A percentile compares a stretch with the other conserved stretches of the same genome.
These are phyloP conservation scores for Trichechus manatus DNA, from an alignment of 2,113 vertebrate species.

Conservation along the genomic window DNA sequence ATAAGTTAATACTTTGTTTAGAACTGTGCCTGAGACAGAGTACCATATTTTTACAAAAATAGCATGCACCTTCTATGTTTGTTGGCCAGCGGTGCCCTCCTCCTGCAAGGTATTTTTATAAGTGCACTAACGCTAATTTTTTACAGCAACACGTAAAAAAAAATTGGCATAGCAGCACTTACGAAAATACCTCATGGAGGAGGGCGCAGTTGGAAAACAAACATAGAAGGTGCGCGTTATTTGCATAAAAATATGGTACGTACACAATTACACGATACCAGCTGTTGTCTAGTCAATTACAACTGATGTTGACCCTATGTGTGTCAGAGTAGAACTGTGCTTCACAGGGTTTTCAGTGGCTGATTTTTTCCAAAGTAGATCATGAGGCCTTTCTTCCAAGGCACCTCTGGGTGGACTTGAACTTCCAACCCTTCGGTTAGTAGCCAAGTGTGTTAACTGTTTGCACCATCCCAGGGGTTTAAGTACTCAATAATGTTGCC, in stretches of 20 bases:
- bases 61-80: too few relatives aligned
- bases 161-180: too few relatives aligned
- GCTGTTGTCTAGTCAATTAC: not conserved
- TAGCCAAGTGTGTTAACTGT: not conserved
- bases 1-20: not conserved
- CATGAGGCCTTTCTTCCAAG: not conserved
- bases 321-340: not conserved
- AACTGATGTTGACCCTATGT: not conserved
- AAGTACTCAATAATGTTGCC: too few relatives aligned
- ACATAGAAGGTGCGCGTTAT: too few relatives aligned
- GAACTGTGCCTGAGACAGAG: not conserved
- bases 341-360: not conserved
- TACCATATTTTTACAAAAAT: too few relatives aligned
- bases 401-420: not conserved
- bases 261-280: not conserved
- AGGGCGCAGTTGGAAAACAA: too few relatives aligned
- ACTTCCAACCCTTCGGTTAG: not conserved
- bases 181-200: too few relatives aligned
- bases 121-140: too few relatives aligned
- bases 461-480: not conserved
- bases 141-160: too few relatives aligned
- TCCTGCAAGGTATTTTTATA: too few relatives aligned
- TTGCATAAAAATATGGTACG: not conserved
- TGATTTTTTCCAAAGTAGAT: not conserved
- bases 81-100: too few relatives aligned